A percentile compares a stretch with the other conserved stretches of the same genome.
Conservation (phyloP, 2,888 invertebrate genomes). For the Brassicogethes aeneus region DNA sequence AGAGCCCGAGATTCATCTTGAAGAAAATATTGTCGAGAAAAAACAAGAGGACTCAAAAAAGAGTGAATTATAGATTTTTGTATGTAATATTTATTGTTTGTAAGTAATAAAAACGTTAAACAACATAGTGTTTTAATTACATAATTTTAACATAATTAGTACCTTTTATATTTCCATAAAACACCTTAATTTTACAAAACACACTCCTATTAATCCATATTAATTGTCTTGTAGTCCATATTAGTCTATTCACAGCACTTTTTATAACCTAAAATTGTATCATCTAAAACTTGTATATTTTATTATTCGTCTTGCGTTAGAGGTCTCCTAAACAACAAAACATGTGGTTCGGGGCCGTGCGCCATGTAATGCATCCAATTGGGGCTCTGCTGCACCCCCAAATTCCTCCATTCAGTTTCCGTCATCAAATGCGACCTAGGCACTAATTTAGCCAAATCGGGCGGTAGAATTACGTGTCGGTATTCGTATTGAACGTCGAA, state of each 20-base stretch:
- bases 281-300: too few species aligned
- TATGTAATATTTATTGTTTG: too few species aligned
- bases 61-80: too few species aligned
- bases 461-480: slow-evolving; percentile 85
- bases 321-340: slow-evolving; percentile 65
- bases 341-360: slow-evolving; percentile 85
- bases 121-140: too few species aligned
- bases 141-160: too few species aligned
- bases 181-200: too few species aligned
- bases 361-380: slow-evolving; percentile 88
- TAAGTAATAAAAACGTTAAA: too few species aligned
- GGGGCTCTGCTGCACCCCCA: slow-evolving; percentile 90
- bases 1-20: slow-evolving; percentile 20
- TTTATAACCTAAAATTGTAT: too few species aligned
- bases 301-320: neutral
- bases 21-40: slow-evolving; percentile 6
- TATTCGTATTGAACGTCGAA: slow-evolving; percentile 81
- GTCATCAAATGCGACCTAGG: slow-evolving; percentile 88
- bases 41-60: neutral
- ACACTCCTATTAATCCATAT: too few species aligned
- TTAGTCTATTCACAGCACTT: too few species aligned
- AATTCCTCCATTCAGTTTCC: slow-evolving; percentile 89
- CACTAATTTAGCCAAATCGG: slow-evolving; percentile 74
- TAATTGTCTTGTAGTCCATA: too few species aligned
- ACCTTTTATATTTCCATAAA: too few species aligned